phyloP scores from a whole-genome alignment of 2,113 vertebrate species.

The Bambusicola thoracicus region DNA sequence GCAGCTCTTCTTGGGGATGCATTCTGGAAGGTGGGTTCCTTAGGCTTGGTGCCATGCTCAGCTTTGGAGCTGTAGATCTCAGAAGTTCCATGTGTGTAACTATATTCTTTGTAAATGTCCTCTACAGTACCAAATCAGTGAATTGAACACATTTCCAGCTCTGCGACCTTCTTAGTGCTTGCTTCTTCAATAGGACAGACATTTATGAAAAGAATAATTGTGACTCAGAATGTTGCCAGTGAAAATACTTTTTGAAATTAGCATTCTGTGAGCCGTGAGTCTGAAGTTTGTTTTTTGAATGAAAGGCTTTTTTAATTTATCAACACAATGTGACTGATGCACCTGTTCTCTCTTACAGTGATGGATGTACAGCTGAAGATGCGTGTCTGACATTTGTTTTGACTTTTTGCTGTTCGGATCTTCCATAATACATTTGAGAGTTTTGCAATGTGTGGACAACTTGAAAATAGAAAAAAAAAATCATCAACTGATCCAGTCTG shows the following conservation, averaged over 20 bases:
- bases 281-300: not conserved
- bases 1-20: not conserved
- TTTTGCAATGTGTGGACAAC: not conserved
- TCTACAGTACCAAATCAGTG: not conserved
- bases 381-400: not conserved
- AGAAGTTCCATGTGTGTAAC: not conserved
- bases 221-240: not conserved
- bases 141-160: rapidly evolving
- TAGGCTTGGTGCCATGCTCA: not conserved
- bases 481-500: not conserved
- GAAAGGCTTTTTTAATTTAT: not conserved
- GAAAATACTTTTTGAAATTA: not conserved
- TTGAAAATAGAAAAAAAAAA: not conserved
- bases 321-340: not conserved
- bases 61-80: not conserved
- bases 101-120: not conserved
- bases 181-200: not conserved
- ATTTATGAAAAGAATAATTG: not conserved
- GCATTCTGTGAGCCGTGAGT: not conserved
- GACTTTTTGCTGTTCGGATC: not conserved
- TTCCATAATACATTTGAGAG: not conserved
- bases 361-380: not conserved
- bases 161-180: not conserved
- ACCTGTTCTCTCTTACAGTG: not conserved
- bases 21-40: not conserved